Evolutionary conservation across 2,888 invertebrate genomes (phyloP).

Genomic region (Polylopha cassiicola): DNA sequence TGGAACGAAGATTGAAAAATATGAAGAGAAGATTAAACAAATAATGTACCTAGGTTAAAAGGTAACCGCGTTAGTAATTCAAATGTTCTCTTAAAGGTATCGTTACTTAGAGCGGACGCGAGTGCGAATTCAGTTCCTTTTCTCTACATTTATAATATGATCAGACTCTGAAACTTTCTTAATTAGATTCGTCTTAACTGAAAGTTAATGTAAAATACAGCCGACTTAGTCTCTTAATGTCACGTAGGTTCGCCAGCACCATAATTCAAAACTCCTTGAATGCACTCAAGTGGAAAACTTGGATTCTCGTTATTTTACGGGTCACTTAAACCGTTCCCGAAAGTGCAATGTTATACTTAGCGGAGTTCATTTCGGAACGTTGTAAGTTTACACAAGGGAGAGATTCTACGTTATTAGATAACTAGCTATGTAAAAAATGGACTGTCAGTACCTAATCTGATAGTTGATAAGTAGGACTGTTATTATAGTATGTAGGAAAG

Average conservation of each 20-base stretch:
- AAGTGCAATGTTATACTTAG: conserved; percentile 17
- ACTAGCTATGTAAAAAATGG: no score
- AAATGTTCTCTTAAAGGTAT: no score
- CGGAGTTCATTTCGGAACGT: no score
- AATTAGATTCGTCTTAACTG: conserved; percentile 58
- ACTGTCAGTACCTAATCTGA: no score
- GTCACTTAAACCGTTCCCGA: conserved; percentile 24
- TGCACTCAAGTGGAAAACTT: conserved; percentile 39
- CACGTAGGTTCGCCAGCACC: conserved; percentile 46
- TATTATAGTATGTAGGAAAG: no score
- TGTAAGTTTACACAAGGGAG: no score
- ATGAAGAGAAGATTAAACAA: conserved; percentile 6
- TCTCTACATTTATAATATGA: conserved; percentile 62
- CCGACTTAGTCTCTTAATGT: conserved; percentile 54
- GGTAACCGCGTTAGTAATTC: no score
- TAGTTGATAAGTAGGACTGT: no score
- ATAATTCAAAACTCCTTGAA: conserved; percentile 45
- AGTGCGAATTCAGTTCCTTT: conserved; percentile 47
- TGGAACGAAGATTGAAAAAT: conserved; percentile 8
- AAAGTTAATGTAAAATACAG: conserved; percentile 60
- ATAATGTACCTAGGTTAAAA: no score
- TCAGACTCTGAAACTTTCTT: conserved; percentile 55
- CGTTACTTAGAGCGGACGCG: conserved; percentile 34
- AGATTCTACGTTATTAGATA: no score
- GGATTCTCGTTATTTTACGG: conserved; percentile 33